phyloP scores from a whole-genome alignment of 1,140 invertebrate genomes.

The Lordiphosa collinella region DNA sequence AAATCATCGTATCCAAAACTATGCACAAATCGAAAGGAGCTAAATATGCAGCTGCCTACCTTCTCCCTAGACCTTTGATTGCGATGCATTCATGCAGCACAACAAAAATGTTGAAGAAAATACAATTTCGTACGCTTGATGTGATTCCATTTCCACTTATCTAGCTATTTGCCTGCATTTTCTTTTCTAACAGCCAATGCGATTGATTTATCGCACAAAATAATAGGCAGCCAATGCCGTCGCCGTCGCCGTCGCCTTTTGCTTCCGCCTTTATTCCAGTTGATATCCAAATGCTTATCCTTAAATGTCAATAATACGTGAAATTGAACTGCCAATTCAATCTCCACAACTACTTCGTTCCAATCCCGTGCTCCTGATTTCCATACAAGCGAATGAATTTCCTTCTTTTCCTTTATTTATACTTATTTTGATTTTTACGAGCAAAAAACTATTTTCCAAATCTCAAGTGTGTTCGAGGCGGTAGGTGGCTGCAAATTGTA shows the following conservation, averaged over 20 bases:
- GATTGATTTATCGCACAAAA: constrained; percentile 67
- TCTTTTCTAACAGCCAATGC: constrained; percentile 29
- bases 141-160: constrained; percentile 50
- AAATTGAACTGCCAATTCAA: constrained; percentile 78
- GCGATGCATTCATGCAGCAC: neutral
- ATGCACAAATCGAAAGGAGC: no score
- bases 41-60: no score
- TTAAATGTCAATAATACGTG: constrained; percentile 77
- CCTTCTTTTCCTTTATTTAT: constrained; percentile 61
- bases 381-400: constrained; percentile 59
- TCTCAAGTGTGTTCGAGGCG: constrained; percentile 61
- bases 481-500: constrained; percentile 57
- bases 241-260: constrained; percentile 5
- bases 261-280: constrained; percentile 30
- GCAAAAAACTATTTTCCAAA: constrained; percentile 68
- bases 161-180: constrained; percentile 47
- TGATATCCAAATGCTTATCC: constrained; percentile 58
- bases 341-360: constrained; percentile 43
- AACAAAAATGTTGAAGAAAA: constrained; percentile 44
- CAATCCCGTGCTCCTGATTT: constrained; percentile 47
- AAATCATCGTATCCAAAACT: no score
- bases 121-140: constrained; percentile 49
- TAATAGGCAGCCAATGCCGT: constrained; percentile 61
- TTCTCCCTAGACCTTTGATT: no score
- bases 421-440: constrained; percentile 53